These are phyloP conservation scores for Leistus spinibarbis DNA, from an alignment of 2,888 invertebrate species.

Conservation along the genomic window DNA sequence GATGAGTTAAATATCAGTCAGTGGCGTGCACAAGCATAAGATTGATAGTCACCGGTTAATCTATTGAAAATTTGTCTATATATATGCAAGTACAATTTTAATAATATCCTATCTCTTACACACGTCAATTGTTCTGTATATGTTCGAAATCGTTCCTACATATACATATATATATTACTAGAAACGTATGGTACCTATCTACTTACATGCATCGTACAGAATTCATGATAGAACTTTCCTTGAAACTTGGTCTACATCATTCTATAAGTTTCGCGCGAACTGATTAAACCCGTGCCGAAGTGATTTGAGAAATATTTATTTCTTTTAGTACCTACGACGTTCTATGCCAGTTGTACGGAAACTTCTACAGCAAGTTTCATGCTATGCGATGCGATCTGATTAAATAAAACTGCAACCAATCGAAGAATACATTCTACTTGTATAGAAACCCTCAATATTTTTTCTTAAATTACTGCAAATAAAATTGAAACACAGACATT, in stretches of 20 bases:
- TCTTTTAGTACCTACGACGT: constrained; percentile 9
- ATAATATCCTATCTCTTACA: background rate
- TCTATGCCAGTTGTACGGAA: background rate
- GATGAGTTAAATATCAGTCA: no score
- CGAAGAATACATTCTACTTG: background rate
- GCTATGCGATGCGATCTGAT: background rate
- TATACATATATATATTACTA: background rate
- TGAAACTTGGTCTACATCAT: constrained; percentile 2
- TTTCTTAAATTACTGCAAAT: background rate
- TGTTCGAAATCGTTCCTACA: no score
- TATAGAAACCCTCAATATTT: background rate
- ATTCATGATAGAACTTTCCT: background rate
- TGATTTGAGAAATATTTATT: constrained; percentile 34
- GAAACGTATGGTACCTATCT: background rate
- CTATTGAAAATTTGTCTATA: background rate
- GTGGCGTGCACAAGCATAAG: background rate
- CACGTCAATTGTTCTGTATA: background rate
- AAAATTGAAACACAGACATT: background rate
- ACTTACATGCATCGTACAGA: background rate
- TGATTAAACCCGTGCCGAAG: constrained; percentile 31
- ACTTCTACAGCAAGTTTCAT: constrained; percentile 1
- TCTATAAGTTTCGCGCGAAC: constrained; percentile 9
- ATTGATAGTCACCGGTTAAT: background rate
- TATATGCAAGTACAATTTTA: background rate
- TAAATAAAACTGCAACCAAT: constrained; percentile 5